Conservation (phyloP, 1,140 invertebrate genomes). For the Leptoteleia sp. region DNA sequence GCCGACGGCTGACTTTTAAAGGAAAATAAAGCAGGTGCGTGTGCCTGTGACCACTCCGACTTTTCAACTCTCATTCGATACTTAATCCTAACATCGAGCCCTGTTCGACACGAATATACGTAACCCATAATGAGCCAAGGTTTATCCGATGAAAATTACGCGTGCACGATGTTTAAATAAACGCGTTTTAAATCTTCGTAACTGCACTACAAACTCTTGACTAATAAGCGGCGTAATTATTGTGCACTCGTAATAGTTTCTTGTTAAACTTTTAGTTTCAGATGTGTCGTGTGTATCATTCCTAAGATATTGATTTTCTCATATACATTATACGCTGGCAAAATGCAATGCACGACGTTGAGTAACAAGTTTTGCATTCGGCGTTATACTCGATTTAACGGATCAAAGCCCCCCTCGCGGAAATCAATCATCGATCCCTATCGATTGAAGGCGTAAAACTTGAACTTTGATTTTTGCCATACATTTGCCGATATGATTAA, state of each 20-base stretch:
- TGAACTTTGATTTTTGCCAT: slow-evolving; percentile 5
- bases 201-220: no score
- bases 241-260: slow-evolving; percentile 5
- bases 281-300: slow-evolving; percentile 17
- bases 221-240: no score
- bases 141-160: slow-evolving; percentile 21
- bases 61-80: slow-evolving; percentile 44
- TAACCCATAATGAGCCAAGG: slow-evolving; percentile 11
- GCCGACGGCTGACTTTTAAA: slow-evolving; percentile 70
- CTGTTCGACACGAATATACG: slow-evolving; percentile 28
- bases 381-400: background rate
- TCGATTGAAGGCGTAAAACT: background rate
- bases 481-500: no score
- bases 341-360: background rate
- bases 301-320: slow-evolving; percentile 25
- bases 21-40: slow-evolving; percentile 67
- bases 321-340: background rate
- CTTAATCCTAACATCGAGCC: slow-evolving; percentile 22
- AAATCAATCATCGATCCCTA: background rate
- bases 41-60: slow-evolving; percentile 31
- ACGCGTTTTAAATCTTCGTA: slow-evolving; percentile 22
- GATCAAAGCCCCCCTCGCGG: background rate
- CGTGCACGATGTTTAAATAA: slow-evolving; percentile 21
- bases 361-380: background rate
- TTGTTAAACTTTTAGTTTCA: slow-evolving; percentile 15